Evolutionary conservation across 2,113 vertebrate species (phyloP).

Genomic region (Megaceryle maxima): DNA sequence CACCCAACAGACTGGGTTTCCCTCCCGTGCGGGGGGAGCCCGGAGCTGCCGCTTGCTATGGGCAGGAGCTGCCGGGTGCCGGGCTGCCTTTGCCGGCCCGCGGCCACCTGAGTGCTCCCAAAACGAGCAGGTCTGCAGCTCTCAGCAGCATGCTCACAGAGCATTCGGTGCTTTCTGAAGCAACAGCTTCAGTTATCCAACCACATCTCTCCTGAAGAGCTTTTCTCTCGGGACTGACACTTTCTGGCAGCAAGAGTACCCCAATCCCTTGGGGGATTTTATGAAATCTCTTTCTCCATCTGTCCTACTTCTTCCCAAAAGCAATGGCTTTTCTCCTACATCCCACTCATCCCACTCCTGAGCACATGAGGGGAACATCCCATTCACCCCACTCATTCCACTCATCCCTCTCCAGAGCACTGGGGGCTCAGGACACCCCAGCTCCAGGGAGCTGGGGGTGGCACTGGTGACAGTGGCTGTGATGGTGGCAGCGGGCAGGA

Average conservation of each 20-base stretch:
- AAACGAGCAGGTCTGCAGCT: not conserved
- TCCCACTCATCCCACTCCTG: not conserved
- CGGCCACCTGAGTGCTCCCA: fast-evolving
- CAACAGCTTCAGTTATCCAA: not conserved
- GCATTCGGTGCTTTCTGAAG: no score
- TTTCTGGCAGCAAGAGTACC: not conserved
- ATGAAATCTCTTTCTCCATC: not conserved
- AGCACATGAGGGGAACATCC: not conserved
- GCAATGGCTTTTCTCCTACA: not conserved
- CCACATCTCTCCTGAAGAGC: not conserved
- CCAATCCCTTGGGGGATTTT: fast-evolving
- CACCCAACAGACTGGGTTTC: fast-evolving
- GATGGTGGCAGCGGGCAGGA: not conserved
- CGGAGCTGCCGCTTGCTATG: not conserved
- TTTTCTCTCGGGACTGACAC: not conserved
- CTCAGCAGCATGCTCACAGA: fast-evolving
- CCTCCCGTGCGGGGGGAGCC: not conserved
- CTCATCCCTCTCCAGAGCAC: not conserved
- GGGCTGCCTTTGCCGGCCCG: fast-evolving
- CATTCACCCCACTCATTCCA: not conserved
- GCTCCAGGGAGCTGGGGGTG: not conserved
- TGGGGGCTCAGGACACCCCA: fast-evolving
- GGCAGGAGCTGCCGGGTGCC: fast-evolving
- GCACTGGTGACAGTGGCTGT: fast-evolving
- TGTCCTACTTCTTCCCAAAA: not conserved